Evolutionary conservation across 2,797 vertebrate genomes (phyloP).

Genomic region (Sphaeramia orbicularis): DNA sequence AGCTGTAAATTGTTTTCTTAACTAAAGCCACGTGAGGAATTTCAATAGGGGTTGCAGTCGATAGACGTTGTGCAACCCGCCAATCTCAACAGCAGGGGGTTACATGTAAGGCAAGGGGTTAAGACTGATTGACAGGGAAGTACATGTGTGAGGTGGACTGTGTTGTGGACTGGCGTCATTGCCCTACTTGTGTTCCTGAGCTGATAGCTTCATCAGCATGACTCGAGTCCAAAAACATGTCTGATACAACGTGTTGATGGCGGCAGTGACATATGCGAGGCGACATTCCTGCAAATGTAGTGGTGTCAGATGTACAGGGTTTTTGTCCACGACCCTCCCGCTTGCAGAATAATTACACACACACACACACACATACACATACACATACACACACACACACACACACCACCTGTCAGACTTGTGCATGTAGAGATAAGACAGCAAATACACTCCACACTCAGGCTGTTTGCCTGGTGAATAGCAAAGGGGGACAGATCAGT

Average conservation of each 20-base stretch:
- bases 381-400: slow-evolving; percentile 15
- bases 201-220: slow-evolving; percentile 41
- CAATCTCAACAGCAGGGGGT: slow-evolving; percentile 23
- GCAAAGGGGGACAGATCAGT: slow-evolving; percentile 54
- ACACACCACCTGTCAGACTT: slow-evolving; percentile 51
- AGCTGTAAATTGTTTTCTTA: slow-evolving; percentile 74
- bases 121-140: slow-evolving; percentile 57
- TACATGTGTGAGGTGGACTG: slow-evolving; percentile 36
- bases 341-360: slow-evolving; percentile 48
- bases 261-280: slow-evolving; percentile 36
- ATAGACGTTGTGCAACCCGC: slow-evolving; percentile 24
- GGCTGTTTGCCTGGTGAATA: slow-evolving; percentile 65
- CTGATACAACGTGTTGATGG: slow-evolving; percentile 27
- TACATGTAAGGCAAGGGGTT: slow-evolving; percentile 43
- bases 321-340: slow-evolving; percentile 52
- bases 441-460: slow-evolving; percentile 48
- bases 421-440: slow-evolving; percentile 60
- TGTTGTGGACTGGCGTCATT: slow-evolving; percentile 28
- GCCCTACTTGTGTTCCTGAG: slow-evolving; percentile 17
- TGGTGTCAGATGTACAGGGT: slow-evolving; percentile 48
- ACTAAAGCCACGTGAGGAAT: slow-evolving; percentile 70
- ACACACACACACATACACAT: slow-evolving; percentile 2
- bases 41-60: slow-evolving; percentile 60
- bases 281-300: slow-evolving; percentile 27
- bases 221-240: slow-evolving; percentile 28